Base-by-base conservation (phyloP, 2,888 invertebrate species). In the Luffia ferchaultella region DNA sequence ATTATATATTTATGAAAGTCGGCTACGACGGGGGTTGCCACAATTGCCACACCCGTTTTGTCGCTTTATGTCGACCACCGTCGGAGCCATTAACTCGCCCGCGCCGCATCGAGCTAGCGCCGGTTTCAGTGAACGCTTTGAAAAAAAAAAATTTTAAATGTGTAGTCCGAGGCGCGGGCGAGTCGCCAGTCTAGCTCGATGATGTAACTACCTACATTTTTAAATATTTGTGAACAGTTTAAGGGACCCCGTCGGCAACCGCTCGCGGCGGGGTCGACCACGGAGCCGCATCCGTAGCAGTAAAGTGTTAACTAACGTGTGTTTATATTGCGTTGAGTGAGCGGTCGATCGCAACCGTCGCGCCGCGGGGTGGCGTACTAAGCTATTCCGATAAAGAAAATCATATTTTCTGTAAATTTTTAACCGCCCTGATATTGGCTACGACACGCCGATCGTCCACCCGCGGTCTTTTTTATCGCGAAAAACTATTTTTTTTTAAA, bases 41-140 rank as follows among this genome's bases (percentile, higher is more conserved):
- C 78, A 64, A 79, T 79, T 82, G 80, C 63, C 58, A 67, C 63
- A 65, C n/a, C n/a, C n/a, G n/a, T n/a, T n/a, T n/a, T n/a, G n/a
- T n/a, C n/a, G n/a, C n/a, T n/a, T n/a, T n/a, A n/a, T n/a, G n/a
- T n/a, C n/a, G 67, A 67, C 67, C 59, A 61, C 62, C 62, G 62
- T n/a, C 43, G 55, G 62, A 50, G 60, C 57, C 54, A 68, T 72
- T 76, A 68, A 80, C 43, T 42, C 43, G 43, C 16, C 43, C 43
- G 43, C 16, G 43, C 40, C 16, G 16, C 43, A 5, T 5, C 43
- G 43, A 75, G 79, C 82, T 79, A 80, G 82, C 80, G 58, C 76
- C 60, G 54, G 65, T 64, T 77, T 78, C 46, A 65, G 77, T 76
- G 59, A n/a, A n/a, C 55, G 53, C 18, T 53, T 48, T 50, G n/a